Percentiles rank a stretch among this genome's conserved stretches.
These are phyloP conservation scores for Campylomormyrus tamandua DNA, from an alignment of 2,113 vertebrate genomes.

Conservation along the genomic window DNA sequence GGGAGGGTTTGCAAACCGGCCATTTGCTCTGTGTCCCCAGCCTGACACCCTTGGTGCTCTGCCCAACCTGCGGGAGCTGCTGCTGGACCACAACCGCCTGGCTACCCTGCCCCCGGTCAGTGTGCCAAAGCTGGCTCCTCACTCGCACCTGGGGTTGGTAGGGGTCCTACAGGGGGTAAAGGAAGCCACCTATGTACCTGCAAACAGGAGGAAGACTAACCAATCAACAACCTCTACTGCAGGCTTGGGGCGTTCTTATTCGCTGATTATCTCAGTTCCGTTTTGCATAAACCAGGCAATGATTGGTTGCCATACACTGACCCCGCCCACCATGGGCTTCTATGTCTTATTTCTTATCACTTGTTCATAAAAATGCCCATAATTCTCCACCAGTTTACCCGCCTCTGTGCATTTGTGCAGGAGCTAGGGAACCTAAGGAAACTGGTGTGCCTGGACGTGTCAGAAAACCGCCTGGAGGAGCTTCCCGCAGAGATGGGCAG, in stretches of 20 bases:
- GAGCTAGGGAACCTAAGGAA: constrained; percentile 87
- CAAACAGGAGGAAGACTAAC: background rate
- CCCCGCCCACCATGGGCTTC: background rate
- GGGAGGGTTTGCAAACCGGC: background rate
- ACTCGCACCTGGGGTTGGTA: background rate
- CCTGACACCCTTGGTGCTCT: constrained; percentile 89
- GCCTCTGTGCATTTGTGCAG: constrained; percentile 43
- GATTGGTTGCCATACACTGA: background rate
- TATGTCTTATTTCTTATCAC: background rate
- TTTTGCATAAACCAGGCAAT: background rate
- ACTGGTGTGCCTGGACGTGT: constrained; percentile 89
- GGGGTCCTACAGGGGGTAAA: background rate
- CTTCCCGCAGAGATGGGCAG: constrained; percentile 78
- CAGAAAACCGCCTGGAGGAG: constrained; percentile 84
- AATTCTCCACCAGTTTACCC: background rate
- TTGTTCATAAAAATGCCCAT: background rate
- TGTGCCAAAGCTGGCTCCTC: background rate
- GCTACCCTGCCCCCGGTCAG: constrained; percentile 75
- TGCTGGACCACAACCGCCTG: constrained; percentile 90
- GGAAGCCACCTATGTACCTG: background rate
- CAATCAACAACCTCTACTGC: background rate
- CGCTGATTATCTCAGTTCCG: background rate
- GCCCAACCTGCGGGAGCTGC: constrained; percentile 87
- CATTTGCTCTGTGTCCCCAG: constrained; percentile 46
- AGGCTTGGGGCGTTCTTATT: background rate